These are phyloP conservation scores for Sminthurinus signatus DNA, from an alignment of 1,140 invertebrate species.

Conservation along the genomic window DNA sequence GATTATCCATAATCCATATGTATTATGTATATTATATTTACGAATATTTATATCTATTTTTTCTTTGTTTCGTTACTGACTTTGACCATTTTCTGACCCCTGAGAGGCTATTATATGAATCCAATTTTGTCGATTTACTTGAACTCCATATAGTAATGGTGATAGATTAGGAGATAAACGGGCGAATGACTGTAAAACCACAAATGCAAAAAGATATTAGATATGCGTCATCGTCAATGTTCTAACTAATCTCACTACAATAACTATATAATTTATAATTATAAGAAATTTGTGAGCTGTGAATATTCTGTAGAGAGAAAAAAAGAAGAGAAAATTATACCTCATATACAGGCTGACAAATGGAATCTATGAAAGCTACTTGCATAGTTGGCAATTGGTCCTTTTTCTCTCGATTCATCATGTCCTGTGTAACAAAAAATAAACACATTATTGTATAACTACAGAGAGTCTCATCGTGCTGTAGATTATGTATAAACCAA, in stretches of 20 bases:
- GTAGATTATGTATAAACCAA: too few relatives aligned
- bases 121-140: slow-evolving; percentile 75
- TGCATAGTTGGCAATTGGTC: slow-evolving; percentile 92
- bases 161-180: slow-evolving; percentile 66
- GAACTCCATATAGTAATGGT: slow-evolving; percentile 76
- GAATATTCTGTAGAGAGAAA: too few relatives aligned
- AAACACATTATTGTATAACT: background rate
- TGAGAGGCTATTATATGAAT: slow-evolving; percentile 56
- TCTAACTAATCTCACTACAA: too few relatives aligned
- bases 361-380: slow-evolving; percentile 92
- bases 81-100: slow-evolving; percentile 23
- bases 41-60: too few relatives aligned
- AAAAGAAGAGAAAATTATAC: too few relatives aligned
- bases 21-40: too few relatives aligned
- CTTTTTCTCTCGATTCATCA: slow-evolving; percentile 95
- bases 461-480: too few relatives aligned
- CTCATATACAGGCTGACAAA: slow-evolving; percentile 92
- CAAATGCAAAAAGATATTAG: too few relatives aligned
- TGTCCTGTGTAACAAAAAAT: slow-evolving; percentile 58
- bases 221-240: too few relatives aligned
- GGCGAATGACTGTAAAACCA: slow-evolving; percentile 75
- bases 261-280: too few relatives aligned
- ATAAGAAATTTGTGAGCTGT: too few relatives aligned
- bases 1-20: too few relatives aligned
- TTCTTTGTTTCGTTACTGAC: background rate